A percentile compares a stretch with the other conserved stretches of the same genome.
These are phyloP conservation scores for Taenaris catops DNA, from an alignment of 2,888 invertebrate species.

Conservation along the genomic window DNA sequence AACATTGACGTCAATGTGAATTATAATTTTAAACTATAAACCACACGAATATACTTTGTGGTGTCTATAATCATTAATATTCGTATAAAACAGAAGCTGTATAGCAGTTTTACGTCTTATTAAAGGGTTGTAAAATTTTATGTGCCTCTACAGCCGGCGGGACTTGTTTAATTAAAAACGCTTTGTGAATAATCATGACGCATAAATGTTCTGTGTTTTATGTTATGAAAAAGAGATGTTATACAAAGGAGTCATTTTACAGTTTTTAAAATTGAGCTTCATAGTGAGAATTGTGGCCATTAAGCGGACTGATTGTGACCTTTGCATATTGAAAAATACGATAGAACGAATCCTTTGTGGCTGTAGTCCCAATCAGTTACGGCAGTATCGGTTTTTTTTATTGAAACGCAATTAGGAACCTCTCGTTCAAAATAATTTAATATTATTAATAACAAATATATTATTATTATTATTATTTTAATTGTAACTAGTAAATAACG, in stretches of 20 bases:
- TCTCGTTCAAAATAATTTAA: no score
- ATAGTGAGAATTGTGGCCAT: no score
- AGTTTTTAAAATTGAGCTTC: conserved; percentile 1
- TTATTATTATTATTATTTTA: no score
- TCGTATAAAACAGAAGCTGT: conserved; percentile 59
- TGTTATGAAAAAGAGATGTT: conserved; percentile 11
- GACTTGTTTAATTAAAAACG: conserved; percentile 74
- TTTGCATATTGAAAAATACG: no score
- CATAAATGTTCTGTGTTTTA: conserved; percentile 47
- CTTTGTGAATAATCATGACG: conserved; percentile 69
- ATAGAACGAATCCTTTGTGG: no score
- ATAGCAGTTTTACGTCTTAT: conserved; percentile 69
- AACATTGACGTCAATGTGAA: conserved; percentile 1
- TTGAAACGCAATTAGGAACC: no score
- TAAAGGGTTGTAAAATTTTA: conserved; percentile 79
- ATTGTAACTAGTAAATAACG: no score
- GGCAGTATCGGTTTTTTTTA: no score
- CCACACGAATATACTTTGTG: conserved; percentile 48
- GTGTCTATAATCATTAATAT: conserved; percentile 68
- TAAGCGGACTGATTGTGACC: no score
- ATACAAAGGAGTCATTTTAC: conserved; percentile 4
- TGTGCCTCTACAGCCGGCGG: conserved; percentile 52
- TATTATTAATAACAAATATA: no score
- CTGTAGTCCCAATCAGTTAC: no score
- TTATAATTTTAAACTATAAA: conserved; percentile 23